phyloP scores from a whole-genome alignment of 1,140 invertebrate species.

The Eurosta solidaginis region DNA sequence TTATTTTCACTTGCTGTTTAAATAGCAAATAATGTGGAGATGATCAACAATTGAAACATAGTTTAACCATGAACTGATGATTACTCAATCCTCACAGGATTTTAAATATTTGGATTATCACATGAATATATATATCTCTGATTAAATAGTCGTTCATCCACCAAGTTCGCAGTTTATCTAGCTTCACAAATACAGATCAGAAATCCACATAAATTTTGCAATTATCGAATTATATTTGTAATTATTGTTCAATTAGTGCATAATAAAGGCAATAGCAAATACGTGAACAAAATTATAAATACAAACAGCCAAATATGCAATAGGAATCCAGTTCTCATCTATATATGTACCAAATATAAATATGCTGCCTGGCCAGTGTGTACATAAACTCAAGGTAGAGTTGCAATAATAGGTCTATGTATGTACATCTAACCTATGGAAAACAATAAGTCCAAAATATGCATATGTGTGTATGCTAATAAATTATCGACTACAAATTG shows the following conservation, averaged over 20 bases:
- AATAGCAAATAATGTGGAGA: too few relatives aligned
- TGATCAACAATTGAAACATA: too few relatives aligned
- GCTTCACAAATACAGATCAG: background rate
- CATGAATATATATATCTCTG: too few relatives aligned
- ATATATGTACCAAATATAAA: background rate
- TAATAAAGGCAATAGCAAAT: slow-evolving; percentile 9
- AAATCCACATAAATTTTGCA: background rate
- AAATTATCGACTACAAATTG: background rate
- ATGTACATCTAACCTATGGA: too few relatives aligned
- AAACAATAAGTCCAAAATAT: background rate
- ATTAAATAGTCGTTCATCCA: too few relatives aligned
- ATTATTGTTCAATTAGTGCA: slow-evolving; percentile 1
- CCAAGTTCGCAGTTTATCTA: background rate
- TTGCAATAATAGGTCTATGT: background rate
- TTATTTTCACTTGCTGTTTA: too few relatives aligned
- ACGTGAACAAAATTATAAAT: background rate
- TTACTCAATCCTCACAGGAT: too few relatives aligned
- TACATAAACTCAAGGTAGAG: too few relatives aligned
- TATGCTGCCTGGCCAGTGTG: too few relatives aligned
- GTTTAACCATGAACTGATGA: too few relatives aligned
- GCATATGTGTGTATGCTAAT: background rate
- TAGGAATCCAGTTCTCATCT: background rate
- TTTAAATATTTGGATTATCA: too few relatives aligned
- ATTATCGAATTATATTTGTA: slow-evolving; percentile 14
- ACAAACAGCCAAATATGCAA: background rate